phyloP scores from a whole-genome alignment of 1,140 invertebrate genomes.

The honey bee (Apis mellifera) region DNA sequence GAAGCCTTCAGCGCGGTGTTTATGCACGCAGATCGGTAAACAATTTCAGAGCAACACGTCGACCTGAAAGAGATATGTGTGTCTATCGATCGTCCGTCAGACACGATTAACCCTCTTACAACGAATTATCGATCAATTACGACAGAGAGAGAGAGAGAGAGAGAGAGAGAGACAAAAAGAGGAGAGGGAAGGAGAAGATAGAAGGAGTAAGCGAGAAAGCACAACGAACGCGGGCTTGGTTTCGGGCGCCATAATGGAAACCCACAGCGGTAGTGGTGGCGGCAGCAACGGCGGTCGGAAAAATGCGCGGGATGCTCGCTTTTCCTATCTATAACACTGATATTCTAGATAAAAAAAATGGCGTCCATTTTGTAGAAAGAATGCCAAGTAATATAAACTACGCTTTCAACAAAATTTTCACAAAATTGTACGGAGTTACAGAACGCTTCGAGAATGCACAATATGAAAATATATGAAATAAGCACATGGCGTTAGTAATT shows the following conservation, averaged over 20 bases:
- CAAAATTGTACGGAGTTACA: neutral
- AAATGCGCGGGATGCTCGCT: constrained; percentile 74
- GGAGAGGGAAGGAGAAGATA: constrained; percentile 20
- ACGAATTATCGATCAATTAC: constrained; percentile 72
- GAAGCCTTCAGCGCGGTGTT: constrained; percentile 60
- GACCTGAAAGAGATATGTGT: constrained; percentile 56
- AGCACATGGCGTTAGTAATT: constrained; percentile 56
- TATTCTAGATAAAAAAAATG: constrained; percentile 69
- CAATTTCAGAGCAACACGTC: constrained; percentile 66
- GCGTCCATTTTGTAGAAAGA: constrained; percentile 49
- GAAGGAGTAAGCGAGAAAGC: constrained; percentile 48
- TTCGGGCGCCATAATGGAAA: constrained; percentile 73
- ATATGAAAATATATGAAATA: constrained; percentile 30
- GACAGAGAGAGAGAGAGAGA: constrained; percentile 32
- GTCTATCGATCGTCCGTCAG: constrained; percentile 59
- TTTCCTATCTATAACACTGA: constrained; percentile 53
- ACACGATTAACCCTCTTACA: constrained; percentile 63
- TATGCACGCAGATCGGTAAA: constrained; percentile 67
- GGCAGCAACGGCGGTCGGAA: constrained; percentile 53
- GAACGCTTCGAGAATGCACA: neutral
- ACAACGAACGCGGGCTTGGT: constrained; percentile 64
- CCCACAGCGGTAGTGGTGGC: constrained; percentile 49
- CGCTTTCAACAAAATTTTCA: neutral
- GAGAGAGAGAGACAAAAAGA: neutral
- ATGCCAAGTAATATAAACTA: neutral